Conservation (phyloP, 2,113 vertebrate species). For the Baryphthengus martii region DNA sequence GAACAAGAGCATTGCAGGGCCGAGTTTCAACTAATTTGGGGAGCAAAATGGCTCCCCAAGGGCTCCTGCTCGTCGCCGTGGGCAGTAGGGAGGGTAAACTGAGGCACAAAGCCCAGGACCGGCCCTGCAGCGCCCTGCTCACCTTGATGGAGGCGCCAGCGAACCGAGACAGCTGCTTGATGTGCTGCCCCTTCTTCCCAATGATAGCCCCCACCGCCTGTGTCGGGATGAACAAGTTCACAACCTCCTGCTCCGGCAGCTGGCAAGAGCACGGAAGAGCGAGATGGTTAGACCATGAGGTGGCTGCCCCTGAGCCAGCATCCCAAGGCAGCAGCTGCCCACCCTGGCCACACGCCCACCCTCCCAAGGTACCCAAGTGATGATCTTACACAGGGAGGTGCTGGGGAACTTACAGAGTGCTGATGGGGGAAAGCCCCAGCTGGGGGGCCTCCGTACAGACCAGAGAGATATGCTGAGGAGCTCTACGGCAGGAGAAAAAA, state of each 20-base stretch:
- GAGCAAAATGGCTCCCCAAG: not conserved
- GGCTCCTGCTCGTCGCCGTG: accelerated
- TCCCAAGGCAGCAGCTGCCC: not conserved
- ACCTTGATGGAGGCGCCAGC: conserved; percentile 97
- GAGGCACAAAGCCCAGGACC: not conserved
- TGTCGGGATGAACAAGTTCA: conserved; percentile 93
- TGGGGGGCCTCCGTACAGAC: conserved; percentile 82
- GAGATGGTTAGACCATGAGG: not conserved
- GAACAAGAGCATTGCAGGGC: not conserved
- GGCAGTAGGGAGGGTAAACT: not conserved
- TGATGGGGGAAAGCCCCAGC: conserved; percentile 81
- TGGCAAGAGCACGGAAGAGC: conserved; percentile 11
- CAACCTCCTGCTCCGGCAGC: conserved; percentile 90
- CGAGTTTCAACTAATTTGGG: not conserved
- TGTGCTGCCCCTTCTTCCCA: conserved; percentile 95
- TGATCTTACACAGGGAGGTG: not conserved
- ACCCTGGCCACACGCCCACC: not conserved
- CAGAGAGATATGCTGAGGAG: conserved; percentile 86
- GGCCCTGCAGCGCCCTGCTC: not conserved
- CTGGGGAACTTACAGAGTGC: conserved; percentile 79
- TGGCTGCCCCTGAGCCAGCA: not conserved
- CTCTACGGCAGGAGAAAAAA: conserved; percentile 75
- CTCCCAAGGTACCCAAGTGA: not conserved
- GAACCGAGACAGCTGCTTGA: conserved; percentile 92
- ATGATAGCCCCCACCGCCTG: conserved; percentile 96